phyloP scores from a whole-genome alignment of 2,888 invertebrate genomes.

The Folsomia candida region DNA sequence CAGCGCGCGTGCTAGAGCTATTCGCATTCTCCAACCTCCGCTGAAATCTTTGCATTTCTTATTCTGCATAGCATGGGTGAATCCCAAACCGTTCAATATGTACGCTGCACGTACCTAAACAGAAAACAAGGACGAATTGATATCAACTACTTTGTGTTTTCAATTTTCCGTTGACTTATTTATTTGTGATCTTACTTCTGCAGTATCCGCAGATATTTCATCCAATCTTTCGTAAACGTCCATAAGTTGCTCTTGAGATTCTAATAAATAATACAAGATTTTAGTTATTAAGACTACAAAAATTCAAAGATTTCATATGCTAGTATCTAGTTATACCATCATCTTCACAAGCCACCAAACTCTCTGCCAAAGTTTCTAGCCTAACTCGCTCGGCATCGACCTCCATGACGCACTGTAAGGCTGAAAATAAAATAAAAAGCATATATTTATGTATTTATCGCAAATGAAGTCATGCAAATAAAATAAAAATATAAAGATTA shows the following conservation, averaged over 20 bases:
- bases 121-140: too few species aligned
- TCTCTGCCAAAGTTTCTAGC: conserved; percentile 88
- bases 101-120: conserved; percentile 71
- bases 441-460: too few species aligned
- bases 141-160: too few species aligned
- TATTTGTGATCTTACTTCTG: conserved; percentile 75
- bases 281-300: background rate
- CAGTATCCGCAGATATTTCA: conserved; percentile 92
- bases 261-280: conserved; percentile 55
- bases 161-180: too few species aligned
- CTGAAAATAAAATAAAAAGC: too few species aligned
- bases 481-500: background rate
- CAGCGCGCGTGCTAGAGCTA: conserved; percentile 58
- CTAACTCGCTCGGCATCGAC: conserved; percentile 91
- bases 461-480: background rate
- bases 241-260: conserved; percentile 91
- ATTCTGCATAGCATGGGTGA: conserved; percentile 67
- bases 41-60: conserved; percentile 67
- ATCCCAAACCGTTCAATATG: conserved; percentile 95
- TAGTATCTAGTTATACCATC: conserved; percentile 63
- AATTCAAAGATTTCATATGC: background rate
- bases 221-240: conserved; percentile 97
- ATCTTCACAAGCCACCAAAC: conserved; percentile 77
- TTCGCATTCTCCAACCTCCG: conserved; percentile 64
- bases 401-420: conserved; percentile 95